These are phyloP conservation scores for Macrobrachium rosenbergii DNA, from an alignment of 1,140 invertebrate genomes.

Conservation along the genomic window DNA sequence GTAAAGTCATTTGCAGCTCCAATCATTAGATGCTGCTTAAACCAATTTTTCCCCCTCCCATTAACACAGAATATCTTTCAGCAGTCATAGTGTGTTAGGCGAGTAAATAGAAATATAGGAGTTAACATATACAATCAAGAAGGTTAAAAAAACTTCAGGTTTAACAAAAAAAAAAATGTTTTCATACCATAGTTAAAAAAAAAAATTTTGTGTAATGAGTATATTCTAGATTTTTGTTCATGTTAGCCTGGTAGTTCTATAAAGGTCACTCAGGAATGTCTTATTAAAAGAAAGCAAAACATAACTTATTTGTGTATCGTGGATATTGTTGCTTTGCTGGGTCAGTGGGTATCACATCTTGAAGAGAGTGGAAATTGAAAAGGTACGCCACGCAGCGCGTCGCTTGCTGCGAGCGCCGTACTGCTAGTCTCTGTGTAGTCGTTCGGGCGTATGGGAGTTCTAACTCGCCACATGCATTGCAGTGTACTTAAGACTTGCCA, in stretches of 20 bases:
- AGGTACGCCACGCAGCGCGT: too few species aligned
- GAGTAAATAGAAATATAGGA: not conserved
- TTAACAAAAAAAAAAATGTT: slow-evolving; percentile 25
- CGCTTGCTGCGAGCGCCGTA: too few species aligned
- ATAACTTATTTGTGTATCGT: not conserved
- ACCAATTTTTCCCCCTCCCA: too few species aligned
- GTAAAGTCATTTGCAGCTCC: not conserved
- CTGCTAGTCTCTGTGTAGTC: too few species aligned
- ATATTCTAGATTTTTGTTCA: slow-evolving; percentile 27
- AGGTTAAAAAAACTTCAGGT: slow-evolving; percentile 27
- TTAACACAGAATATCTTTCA: not conserved
- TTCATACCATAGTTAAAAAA: slow-evolving; percentile 29
- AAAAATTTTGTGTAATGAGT: too few species aligned
- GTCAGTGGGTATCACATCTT: too few species aligned
- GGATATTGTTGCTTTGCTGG: too few species aligned
- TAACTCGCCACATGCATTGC: too few species aligned
- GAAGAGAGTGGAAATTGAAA: too few species aligned
- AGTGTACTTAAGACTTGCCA: too few species aligned
- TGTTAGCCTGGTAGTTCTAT: slow-evolving; percentile 34
- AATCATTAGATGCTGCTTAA: not conserved
- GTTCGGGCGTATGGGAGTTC: too few species aligned
- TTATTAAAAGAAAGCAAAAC: slow-evolving; percentile 11
- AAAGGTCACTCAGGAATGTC: slow-evolving; percentile 44
- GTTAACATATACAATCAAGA: slow-evolving; percentile 33
- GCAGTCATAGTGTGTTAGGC: slow-evolving; percentile 2